Conservation (phyloP, 2,797 vertebrate genomes). For the Pseudopleuronectes americanus region DNA sequence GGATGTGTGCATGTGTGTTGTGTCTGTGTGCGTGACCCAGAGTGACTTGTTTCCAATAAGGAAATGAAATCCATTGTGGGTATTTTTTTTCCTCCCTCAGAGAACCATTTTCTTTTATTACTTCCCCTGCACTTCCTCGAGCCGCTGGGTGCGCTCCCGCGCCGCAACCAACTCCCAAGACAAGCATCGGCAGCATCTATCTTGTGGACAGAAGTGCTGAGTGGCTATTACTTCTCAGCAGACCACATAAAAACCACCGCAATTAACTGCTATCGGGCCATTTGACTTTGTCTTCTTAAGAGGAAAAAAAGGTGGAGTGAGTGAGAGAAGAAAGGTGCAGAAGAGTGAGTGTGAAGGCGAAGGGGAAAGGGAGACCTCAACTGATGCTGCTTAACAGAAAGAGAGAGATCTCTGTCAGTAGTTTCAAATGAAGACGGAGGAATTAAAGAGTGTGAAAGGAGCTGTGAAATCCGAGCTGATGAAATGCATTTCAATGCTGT, state of each 20-base stretch:
- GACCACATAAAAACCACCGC: constrained; percentile 80
- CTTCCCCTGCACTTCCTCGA: constrained; percentile 78
- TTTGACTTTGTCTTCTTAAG: constrained; percentile 73
- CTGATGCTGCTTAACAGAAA: constrained; percentile 32
- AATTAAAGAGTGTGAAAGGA: constrained; percentile 53
- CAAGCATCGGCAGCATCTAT: constrained; percentile 78
- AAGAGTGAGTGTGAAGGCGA: constrained; percentile 23
- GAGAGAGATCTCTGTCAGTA: constrained; percentile 45
- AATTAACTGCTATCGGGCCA: constrained; percentile 79
- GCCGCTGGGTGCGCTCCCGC: constrained; percentile 66
- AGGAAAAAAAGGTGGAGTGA: constrained; percentile 35
- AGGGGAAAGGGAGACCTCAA: constrained; percentile 40
- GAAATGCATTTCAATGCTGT: constrained; percentile 32
- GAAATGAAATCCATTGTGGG: constrained; percentile 71
- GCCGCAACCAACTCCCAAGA: constrained; percentile 66
- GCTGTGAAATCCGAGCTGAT: constrained; percentile 55
- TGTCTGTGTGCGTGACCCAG: constrained; percentile 46
- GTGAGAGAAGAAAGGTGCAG: constrained; percentile 36
- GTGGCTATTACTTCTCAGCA: constrained; percentile 79
- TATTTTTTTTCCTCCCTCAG: constrained; percentile 4
- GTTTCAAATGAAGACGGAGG: constrained; percentile 52
- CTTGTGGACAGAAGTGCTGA: constrained; percentile 83
- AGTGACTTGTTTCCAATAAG: constrained; percentile 71
- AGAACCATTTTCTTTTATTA: constrained; percentile 78
- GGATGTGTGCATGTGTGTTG: constrained; percentile 29